Base-by-base conservation (phyloP, 2,797 vertebrate genomes). In the Catostomus latipinnis region DNA sequence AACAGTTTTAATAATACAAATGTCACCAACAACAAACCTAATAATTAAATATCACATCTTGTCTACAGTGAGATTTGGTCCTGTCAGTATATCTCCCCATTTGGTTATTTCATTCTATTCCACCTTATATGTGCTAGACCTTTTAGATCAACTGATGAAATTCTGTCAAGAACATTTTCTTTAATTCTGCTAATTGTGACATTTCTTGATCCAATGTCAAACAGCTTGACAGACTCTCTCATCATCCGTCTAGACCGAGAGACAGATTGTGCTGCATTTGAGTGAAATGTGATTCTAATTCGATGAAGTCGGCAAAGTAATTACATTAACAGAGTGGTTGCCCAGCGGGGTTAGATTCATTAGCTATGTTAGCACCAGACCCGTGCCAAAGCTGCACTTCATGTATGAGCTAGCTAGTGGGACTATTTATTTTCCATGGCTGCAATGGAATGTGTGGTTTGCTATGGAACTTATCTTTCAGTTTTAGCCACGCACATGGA, bases 261-360 rank as follows among this genome's bases (percentile, higher is more conserved):
- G 75, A 77, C 66, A 9, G 63, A 68, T 14, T 58, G 45, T 54
- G 11, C 57, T 18, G 49, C 57, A 63, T 78, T 6, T 66, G 77
- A 79, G 10, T 46, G 67, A 78, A 71, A 78, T 78, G 45, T 78
- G 67, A 78, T 52, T 62, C 48, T 78, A 70, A 70, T 78, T 78
- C 76, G 34, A 78, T 78, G 49, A 78, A 53, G 67, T 71, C 76
- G 53, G 57, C 22, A 70, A 70, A 71, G 76, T 71, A 71, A 78
- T 78, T 78, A 62, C 76, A 78, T 79, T 65, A 65, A 66, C 43
- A 14, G 4, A 46, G 77, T 0, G 16, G 34, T 14, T 79, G 68
- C 69, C 69, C 61, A 57, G 60, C 69, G 71, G 57, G 54, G 76
- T 78, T 62, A 52, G 76, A 65, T 72, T 72, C 60, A 57, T 66